A percentile compares a stretch with the other conserved stretches of the same genome.
These are phyloP conservation scores for Empis stercorea DNA, from an alignment of 2,888 invertebrate genomes.

Conservation along the genomic window DNA sequence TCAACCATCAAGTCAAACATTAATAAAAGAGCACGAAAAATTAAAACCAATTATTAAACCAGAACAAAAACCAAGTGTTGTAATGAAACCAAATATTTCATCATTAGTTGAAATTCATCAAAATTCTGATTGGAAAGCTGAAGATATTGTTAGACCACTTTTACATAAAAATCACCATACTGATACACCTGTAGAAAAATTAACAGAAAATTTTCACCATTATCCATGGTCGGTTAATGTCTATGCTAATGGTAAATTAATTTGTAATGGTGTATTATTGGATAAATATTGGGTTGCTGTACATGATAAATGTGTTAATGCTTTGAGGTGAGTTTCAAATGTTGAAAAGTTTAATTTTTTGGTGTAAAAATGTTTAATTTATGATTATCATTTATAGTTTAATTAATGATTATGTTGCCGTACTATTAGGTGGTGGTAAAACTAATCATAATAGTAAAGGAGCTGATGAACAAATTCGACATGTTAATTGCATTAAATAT, in stretches of 20 bases:
- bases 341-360: constrained; percentile 2
- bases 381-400: constrained; percentile 34
- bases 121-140: background rate
- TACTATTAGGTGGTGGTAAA: constrained; percentile 54
- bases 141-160: background rate
- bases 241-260: constrained; percentile 53
- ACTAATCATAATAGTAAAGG: constrained; percentile 43
- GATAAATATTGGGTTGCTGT: constrained; percentile 53
- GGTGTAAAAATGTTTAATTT: background rate
- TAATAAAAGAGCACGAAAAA: constrained; percentile 5
- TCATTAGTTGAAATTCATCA: background rate
- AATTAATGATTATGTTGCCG: constrained; percentile 44
- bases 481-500: constrained; percentile 44
- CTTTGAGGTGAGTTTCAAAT: constrained; percentile 20
- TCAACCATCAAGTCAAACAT: no score
- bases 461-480: constrained; percentile 55
- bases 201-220: constrained; percentile 15
- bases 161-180: no score
- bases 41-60: constrained; percentile 16
- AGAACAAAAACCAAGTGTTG: constrained; percentile 13
- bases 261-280: constrained; percentile 56
- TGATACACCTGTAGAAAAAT: no score
- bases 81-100: constrained; percentile 2
- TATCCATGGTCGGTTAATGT: constrained; percentile 68
- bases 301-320: constrained; percentile 39